phyloP scores from a whole-genome alignment of 23 tunicate genomes.

The Halocynthia aurantium region DNA sequence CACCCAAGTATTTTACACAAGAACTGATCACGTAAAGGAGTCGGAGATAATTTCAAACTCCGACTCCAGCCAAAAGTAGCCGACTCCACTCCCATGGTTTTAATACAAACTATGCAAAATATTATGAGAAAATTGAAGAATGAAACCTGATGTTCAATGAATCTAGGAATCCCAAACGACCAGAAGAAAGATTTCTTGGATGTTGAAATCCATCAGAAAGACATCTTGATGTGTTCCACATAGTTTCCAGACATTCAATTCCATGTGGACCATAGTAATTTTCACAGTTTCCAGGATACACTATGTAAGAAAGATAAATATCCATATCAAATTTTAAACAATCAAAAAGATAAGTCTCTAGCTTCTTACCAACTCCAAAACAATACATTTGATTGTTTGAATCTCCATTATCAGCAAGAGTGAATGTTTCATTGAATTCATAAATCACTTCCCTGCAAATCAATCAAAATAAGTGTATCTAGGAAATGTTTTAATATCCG shows the following conservation, averaged over 20 bases:
- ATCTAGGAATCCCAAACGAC: slow-evolving; percentile 5
- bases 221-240: slow-evolving; percentile 22
- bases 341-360: not conserved
- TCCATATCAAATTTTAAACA: not conserved
- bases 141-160: slow-evolving; percentile 17
- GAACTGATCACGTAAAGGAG: too few relatives aligned
- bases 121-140: not conserved
- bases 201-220: slow-evolving; percentile 13
- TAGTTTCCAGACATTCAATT: slow-evolving; percentile 17
- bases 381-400: not conserved
- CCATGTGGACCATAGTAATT: slow-evolving; percentile 12
- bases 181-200: slow-evolving; percentile 25
- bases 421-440: not conserved
- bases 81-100: too few relatives aligned
- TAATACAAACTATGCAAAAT: not conserved
- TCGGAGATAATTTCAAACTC: not conserved
- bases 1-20: too few relatives aligned
- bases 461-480: too few relatives aligned
- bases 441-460: not conserved
- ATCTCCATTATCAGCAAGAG: slow-evolving; percentile 16
- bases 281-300: slow-evolving; percentile 9
- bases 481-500: not conserved
- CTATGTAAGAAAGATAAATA: not conserved
- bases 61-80: too few relatives aligned
- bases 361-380: slow-evolving; percentile 10